Evolutionary conservation across 2,797 vertebrate genomes (phyloP).

Genomic region (Galaxias olidus): DNA sequence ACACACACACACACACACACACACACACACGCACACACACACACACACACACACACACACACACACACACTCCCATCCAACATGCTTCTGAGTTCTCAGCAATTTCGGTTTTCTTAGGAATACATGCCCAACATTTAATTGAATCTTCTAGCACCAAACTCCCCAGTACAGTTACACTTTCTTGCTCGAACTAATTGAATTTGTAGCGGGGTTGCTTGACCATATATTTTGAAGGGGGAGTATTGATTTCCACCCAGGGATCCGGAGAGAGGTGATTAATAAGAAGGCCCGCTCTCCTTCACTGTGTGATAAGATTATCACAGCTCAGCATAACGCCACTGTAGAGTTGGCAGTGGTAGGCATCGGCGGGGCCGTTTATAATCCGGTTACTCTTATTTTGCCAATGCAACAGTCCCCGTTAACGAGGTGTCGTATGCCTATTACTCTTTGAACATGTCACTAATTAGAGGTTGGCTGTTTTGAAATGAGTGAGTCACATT

Average conservation of each 20-base stretch:
- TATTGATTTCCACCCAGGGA: conserved; percentile 29
- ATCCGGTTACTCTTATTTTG: no score
- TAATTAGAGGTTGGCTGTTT: no score
- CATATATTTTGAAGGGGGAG: conserved; percentile 14
- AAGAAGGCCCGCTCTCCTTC: conserved; percentile 15
- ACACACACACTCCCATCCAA: background rate
- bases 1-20: no score
- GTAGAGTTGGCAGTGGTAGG: background rate
- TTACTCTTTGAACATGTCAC: no score
- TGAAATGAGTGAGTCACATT: no score
- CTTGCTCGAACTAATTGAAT: conserved; percentile 56
- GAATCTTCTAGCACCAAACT: conserved; percentile 39
- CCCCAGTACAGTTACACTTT: conserved; percentile 38
- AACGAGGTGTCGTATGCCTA: no score
- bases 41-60: no score
- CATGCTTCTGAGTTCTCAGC: conserved; percentile 28
- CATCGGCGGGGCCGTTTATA: no score
- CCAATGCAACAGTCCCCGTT: no score
- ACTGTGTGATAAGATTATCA: conserved; percentile 35
- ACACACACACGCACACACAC: no score
- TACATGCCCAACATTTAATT: conserved; percentile 41
- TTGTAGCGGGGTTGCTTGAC: conserved; percentile 41
- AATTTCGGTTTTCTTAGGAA: conserved; percentile 34
- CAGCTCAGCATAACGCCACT: conserved; percentile 15
- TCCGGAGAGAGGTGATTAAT: conserved; percentile 36